phyloP scores from a whole-genome alignment of 2,113 vertebrate species.

The Collichthys lucidus region DNA sequence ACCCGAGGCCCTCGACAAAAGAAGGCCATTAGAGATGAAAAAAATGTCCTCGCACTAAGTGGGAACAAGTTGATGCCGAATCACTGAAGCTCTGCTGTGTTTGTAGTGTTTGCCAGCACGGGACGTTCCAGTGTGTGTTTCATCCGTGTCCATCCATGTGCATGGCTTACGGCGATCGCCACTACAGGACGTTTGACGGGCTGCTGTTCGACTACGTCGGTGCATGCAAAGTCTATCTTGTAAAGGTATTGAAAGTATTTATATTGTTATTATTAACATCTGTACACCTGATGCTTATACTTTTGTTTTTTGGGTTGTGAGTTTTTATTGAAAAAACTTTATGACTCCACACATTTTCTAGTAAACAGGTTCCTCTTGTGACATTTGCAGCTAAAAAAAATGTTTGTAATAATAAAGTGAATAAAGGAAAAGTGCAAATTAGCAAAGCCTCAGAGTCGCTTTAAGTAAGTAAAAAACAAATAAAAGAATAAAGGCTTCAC shows the following conservation, averaged over 20 bases:
- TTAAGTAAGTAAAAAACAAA: too few relatives aligned
- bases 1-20: conserved; percentile 54
- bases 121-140: conserved; percentile 92
- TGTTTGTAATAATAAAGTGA: not conserved
- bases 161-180: conserved; percentile 92
- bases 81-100: conserved; percentile 58
- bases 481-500: too few relatives aligned
- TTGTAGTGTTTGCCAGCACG: conserved; percentile 91
- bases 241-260: conserved; percentile 86
- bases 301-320: not conserved
- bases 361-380: too few relatives aligned
- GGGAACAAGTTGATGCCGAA: conserved; percentile 67
- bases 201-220: conserved; percentile 94
- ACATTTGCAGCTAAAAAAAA: not conserved
- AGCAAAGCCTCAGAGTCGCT: too few relatives aligned
- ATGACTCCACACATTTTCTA: too few relatives aligned
- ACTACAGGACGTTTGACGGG: conserved; percentile 95
- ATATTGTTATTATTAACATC: too few relatives aligned
- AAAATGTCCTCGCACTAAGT: conserved; percentile 52
- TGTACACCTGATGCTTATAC: not conserved
- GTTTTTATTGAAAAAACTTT: not conserved
- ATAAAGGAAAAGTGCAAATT: not conserved
- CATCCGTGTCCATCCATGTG: conserved; percentile 95
- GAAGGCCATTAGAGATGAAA: conserved; percentile 57
- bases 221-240: conserved; percentile 90